Evolutionary conservation across 2,797 vertebrate species (phyloP).

Genomic region (Tangara arthus): DNA sequence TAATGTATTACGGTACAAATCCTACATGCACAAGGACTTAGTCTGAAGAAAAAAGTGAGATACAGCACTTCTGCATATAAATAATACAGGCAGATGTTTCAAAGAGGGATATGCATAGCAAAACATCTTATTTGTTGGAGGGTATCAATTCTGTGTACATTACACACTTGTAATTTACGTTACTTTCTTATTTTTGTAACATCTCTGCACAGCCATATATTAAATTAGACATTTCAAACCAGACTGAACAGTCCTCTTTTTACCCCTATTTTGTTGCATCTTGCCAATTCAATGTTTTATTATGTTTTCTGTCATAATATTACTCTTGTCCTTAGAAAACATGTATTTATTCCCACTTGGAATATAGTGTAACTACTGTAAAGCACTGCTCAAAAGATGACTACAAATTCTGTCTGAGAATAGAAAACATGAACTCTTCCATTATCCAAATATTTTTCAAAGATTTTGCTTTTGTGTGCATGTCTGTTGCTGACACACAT

Average conservation of each 20-base stretch:
- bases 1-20: background rate
- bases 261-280: slow-evolving; percentile 63
- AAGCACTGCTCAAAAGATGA: slow-evolving; percentile 68
- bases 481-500: slow-evolving; percentile 45
- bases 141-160: background rate
- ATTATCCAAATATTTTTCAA: slow-evolving; percentile 71
- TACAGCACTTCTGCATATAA: background rate
- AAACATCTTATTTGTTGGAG: slow-evolving; percentile 1
- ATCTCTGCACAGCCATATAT: background rate
- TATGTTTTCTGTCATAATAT: slow-evolving; percentile 76
- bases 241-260: slow-evolving; percentile 64
- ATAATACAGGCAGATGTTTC: slow-evolving; percentile 9
- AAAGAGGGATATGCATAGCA: background rate
- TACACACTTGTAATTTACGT: slow-evolving; percentile 7
- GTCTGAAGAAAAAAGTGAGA: background rate
- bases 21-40: background rate
- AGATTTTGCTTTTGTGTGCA: slow-evolving; percentile 15
- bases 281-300: slow-evolving; percentile 69
- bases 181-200: slow-evolving; percentile 38
- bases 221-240: slow-evolving; percentile 68
- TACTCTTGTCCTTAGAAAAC: slow-evolving; percentile 71
- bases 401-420: slow-evolving; percentile 60
- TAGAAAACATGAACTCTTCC: slow-evolving; percentile 65
- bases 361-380: slow-evolving; percentile 62
- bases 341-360: slow-evolving; percentile 71